Base-by-base conservation (phyloP, 2,797 vertebrate genomes). In the Crocodylus rhombifer region DNA sequence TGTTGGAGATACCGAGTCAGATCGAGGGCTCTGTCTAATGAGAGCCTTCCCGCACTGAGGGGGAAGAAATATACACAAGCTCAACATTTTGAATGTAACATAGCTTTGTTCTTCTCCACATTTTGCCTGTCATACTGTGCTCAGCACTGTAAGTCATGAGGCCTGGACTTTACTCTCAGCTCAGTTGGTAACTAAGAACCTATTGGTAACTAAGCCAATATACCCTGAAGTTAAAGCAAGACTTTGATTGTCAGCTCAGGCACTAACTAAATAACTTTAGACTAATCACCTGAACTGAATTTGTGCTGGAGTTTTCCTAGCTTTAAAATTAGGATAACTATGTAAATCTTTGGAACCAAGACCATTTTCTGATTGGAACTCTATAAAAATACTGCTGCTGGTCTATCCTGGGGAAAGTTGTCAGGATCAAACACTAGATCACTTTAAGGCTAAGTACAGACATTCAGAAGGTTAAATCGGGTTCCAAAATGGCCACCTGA, bases 1-100 rank as follows among this genome's bases (percentile, higher is more conserved):
- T 33, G 65, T 64, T 77, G 97, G 74, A 98, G 96, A 94, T 98
- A 98, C 55, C 73, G 94, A 65, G 97, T 98, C 95, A 98, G 93
- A 90, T 98, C 97, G 18, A 98, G 82, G 12, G 77, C 81, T 94
- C 92, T 93, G 28, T 93, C 77, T 30, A 96, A 57, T 16, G 69
- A 93, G 80, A 96, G 57, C n/a, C 73, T 93, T 75, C 92, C 87
- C 88, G 84, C 92, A 65, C 84, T 94, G 88, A 88, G 80, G 26
- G 42, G 67, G 63, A 79, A 26, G 55, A 60, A 60, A 33, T 56
- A 51, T 6, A 76, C 1, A 60, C 8, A 33, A 14, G 64, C 63
- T 71, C 23, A 62, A 36, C 79, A 36, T 30, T 26, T 23, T 56
- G 14, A n/a, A 80, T 2, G 2, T 18, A 14, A 5, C 30, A 36